These are phyloP conservation scores for Fratercula arctica DNA, from an alignment of 2,797 vertebrate genomes.

Conservation along the genomic window DNA sequence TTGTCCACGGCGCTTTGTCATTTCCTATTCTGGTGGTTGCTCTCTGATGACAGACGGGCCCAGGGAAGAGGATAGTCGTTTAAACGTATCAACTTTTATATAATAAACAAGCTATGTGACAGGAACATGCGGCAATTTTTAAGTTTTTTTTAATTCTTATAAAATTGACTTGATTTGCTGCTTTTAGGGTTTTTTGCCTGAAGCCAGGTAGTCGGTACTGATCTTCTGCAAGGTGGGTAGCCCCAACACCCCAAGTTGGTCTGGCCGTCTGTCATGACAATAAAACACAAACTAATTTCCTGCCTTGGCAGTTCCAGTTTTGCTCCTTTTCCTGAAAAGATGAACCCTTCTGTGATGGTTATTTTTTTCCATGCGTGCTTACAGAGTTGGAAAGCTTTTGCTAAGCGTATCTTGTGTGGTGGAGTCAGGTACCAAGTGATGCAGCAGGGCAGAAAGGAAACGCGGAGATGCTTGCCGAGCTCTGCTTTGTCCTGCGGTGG, in stretches of 20 bases:
- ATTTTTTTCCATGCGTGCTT: not conserved
- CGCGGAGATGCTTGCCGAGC: rapidly evolving
- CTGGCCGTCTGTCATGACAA: not conserved
- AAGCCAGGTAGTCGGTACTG: not conserved
- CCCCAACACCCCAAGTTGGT: not conserved
- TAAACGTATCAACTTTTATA: not conserved
- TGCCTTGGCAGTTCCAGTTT: not conserved
- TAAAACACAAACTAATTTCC: not conserved
- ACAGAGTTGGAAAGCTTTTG: not conserved
- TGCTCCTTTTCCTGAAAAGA: not conserved
- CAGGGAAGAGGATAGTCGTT: not conserved
- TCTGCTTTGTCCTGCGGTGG: not conserved
- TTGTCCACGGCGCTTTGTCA: not conserved
- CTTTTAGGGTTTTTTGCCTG: not conserved
- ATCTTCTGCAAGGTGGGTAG: not conserved
- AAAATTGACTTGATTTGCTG: not conserved
- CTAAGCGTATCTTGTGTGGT: not conserved
- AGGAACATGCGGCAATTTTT: not conserved
- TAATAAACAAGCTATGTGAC: not conserved
- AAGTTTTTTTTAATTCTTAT: not conserved
- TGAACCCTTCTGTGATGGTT: not conserved
- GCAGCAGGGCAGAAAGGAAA: not conserved
- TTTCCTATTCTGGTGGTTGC: conserved; percentile 11
- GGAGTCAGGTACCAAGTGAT: not conserved
- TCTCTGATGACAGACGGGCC: not conserved